These are phyloP conservation scores for Corvus cornix DNA, from an alignment of 2,113 vertebrate genomes.

Conservation along the genomic window DNA sequence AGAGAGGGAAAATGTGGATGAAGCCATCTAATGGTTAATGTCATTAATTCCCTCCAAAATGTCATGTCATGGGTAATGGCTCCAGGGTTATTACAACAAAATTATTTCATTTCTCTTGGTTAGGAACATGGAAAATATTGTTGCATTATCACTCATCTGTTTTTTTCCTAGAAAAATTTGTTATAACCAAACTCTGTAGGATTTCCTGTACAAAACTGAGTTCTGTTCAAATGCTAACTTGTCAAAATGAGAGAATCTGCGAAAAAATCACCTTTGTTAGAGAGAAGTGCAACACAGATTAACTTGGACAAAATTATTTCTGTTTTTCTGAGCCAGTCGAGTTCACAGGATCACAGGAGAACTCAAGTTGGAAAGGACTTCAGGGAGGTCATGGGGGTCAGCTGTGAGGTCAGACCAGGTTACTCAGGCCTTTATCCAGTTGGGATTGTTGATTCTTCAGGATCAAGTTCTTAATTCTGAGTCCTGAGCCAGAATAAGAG, in stretches of 20 bases:
- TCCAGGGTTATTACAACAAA: slow-evolving; percentile 42
- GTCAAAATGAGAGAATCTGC: not conserved
- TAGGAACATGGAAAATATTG: slow-evolving; percentile 68
- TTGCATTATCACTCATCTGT: slow-evolving; percentile 20
- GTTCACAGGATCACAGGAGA: not conserved
- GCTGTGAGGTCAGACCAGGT: not conserved
- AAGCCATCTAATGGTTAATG: slow-evolving; percentile 56
- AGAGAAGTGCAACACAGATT: not conserved
- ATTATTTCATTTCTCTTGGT: slow-evolving; percentile 68
- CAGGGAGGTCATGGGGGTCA: not conserved
- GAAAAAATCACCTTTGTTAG: not conserved
- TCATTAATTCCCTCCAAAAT: slow-evolving; percentile 60
- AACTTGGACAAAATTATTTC: not conserved
- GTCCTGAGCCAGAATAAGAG: not conserved
- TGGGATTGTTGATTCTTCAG: slow-evolving; percentile 1
- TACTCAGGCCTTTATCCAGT: not conserved
- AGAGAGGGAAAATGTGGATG: not conserved
- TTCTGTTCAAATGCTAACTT: not conserved
- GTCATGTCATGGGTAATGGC: slow-evolving; percentile 57
- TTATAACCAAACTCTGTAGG: not conserved
- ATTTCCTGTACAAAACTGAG: not conserved
- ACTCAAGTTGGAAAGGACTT: not conserved
- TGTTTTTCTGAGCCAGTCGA: not conserved
- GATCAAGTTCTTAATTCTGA: not conserved
- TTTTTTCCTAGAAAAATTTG: slow-evolving; percentile 30